A percentile compares a stretch with the other conserved stretches of the same genome.
Evolutionary conservation across 2,888 invertebrate genomes (phyloP).

Genomic region (Adineta ricciae): DNA sequence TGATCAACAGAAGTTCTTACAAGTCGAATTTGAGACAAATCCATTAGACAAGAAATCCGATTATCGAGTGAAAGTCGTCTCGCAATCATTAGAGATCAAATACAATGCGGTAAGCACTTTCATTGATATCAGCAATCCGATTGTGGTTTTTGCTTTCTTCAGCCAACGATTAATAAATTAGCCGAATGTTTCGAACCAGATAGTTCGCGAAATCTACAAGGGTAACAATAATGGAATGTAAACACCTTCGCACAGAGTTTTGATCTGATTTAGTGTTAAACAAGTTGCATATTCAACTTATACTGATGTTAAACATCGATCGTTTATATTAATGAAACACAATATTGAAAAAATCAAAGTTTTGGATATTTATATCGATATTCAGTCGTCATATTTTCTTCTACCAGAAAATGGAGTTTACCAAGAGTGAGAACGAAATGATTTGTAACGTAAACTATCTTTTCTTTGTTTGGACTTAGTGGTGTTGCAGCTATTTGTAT

Average conservation of each 20-base stretch:
- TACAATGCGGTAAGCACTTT: neutral
- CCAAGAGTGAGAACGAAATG: slow-evolving; percentile 44
- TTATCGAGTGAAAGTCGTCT: neutral
- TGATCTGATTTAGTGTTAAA: neutral
- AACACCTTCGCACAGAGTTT: neutral
- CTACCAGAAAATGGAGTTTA: slow-evolving; percentile 73
- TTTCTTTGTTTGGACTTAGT: neutral
- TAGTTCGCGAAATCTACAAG: neutral
- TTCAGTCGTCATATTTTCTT: slow-evolving; percentile 76
- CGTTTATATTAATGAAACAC: slow-evolving; percentile 27
- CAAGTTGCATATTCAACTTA: slow-evolving; percentile 1
- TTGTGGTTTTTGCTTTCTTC: neutral
- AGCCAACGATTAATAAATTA: neutral
- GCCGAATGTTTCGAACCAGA: neutral
- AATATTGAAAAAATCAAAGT: slow-evolving; percentile 28
- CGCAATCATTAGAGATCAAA: neutral
- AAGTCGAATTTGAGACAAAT: neutral
- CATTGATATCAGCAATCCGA: too few relatives aligned
- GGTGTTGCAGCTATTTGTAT: slow-evolving; percentile 24
- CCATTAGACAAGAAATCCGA: neutral
- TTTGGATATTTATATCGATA: slow-evolving; percentile 55
- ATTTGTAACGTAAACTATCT: neutral
- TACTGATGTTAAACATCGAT: slow-evolving; percentile 23
- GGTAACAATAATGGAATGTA: neutral
- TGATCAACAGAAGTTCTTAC: neutral